Evolutionary conservation across 2,888 invertebrate species (phyloP).

Genomic region (Plemyria rubiginata): DNA sequence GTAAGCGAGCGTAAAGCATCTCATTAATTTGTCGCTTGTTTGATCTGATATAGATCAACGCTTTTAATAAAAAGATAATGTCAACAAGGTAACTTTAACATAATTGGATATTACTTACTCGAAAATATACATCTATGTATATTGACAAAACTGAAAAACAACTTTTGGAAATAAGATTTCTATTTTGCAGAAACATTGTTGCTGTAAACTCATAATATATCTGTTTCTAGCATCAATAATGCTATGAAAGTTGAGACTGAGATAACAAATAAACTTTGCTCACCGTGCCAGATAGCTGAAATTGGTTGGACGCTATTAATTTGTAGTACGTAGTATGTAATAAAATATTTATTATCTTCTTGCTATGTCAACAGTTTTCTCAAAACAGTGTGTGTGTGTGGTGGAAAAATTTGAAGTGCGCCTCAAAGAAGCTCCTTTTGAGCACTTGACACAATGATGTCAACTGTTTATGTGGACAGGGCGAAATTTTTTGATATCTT

Average conservation of each 20-base stretch:
- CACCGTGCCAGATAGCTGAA: no score
- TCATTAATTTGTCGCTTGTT: slow-evolving; percentile 67
- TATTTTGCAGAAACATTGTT: background rate
- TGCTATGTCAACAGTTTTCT: no score
- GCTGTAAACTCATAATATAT: background rate
- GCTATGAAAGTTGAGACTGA: background rate
- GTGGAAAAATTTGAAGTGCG: no score
- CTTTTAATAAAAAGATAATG: slow-evolving; percentile 58
- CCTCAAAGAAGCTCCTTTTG: no score
- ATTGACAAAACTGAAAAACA: background rate
- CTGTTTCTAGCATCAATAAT: background rate
- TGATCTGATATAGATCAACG: slow-evolving; percentile 52
- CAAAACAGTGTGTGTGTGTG: no score
- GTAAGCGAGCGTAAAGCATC: slow-evolving; percentile 58
- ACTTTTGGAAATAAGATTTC: background rate
- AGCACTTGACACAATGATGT: no score
- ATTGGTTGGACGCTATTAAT: no score
- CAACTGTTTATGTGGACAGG: no score
- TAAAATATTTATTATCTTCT: no score
- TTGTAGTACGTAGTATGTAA: no score
- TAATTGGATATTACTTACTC: background rate
- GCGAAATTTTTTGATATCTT: no score
- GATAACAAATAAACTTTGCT: background rate
- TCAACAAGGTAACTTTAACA: slow-evolving; percentile 7
- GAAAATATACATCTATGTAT: no score